Base-by-base conservation (phyloP, 2,888 invertebrate species). In the Sarcophaga carnaria region DNA sequence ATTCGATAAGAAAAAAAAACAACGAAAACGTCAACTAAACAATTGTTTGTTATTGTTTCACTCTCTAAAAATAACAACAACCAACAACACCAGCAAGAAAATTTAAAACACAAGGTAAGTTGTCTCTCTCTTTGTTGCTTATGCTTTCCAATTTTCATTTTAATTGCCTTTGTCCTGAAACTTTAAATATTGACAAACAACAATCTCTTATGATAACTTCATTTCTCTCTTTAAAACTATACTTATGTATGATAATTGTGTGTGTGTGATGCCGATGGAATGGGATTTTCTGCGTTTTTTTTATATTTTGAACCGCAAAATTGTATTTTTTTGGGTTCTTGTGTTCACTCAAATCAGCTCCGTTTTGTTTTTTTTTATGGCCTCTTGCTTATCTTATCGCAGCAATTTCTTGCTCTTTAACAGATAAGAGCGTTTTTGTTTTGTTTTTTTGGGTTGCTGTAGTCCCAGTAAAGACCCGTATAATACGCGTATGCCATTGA, bases 21-120 rank as follows among this genome's bases (percentile, higher is more conserved):
- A 54, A 71, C 76, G 76, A 82, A 76, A 82, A 82, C 82, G 71
- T 71, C 76, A 77, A 82, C 60, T 45, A 71, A 79, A 78, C 2
- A 54, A 54, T 14, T 54, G 4, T 54, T 54, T 54, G 54, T 12
- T 12, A 37, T 37, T 37, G 37, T 37, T 54, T 54, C 4, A 27
- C 25, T 54, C 0, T 45, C 47, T 20, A 54, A 70, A 71, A 63
- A 20, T 54, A n/a, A 17, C 4, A 17, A 67, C 6, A 71, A 66
- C n/a, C n/a, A 67, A n/a, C 62, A 63, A 25, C 47, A 75, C n/a
- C 17, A 14, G 12, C 17, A 54, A 54, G 54, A 54, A 4, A 54
- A 54, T 14, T 54, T 54, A 37, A 10, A 37, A 37, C 5, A 54
- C 54, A 54, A 54, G 54, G 54, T 54, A 54, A 17, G 54, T 54